Conservation (phyloP, 2,113 vertebrate genomes). For the Perccottus glenii region DNA sequence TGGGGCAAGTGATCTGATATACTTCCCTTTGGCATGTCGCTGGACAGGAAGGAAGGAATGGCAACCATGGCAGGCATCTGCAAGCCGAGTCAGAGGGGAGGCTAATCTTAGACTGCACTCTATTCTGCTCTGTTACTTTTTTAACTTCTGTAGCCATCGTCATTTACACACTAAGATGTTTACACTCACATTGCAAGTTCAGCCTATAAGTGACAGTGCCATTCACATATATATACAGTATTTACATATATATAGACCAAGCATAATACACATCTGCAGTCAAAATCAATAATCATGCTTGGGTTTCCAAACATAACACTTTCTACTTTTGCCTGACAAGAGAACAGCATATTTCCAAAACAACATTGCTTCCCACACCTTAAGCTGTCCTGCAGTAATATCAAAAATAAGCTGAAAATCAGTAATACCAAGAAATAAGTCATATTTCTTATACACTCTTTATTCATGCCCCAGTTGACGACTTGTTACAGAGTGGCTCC, state of each 20-base stretch:
- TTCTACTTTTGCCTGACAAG: conserved; percentile 21
- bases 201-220: conserved; percentile 6
- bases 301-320: conserved; percentile 25
- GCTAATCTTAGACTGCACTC: conserved; percentile 76
- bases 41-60: conserved; percentile 59
- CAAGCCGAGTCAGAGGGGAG: conserved; percentile 51
- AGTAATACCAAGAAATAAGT: neutral
- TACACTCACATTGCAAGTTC: conserved; percentile 49
- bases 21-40: conserved; percentile 46
- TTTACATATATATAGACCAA: conserved; percentile 16
- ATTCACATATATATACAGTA: conserved; percentile 26
- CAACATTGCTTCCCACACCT: conserved; percentile 1
- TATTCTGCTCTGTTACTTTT: conserved; percentile 43
- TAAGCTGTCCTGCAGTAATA: conserved; percentile 4
- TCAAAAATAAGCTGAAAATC: neutral
- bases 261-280: conserved; percentile 13
- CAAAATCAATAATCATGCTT: conserved; percentile 47
- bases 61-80: conserved; percentile 63
- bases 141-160: conserved; percentile 42
- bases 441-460: conserved; percentile 8
- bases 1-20: conserved; percentile 23
- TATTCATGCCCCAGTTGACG: conserved; percentile 12
- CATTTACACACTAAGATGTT: conserved; percentile 48
- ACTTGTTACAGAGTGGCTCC: conserved; percentile 14
- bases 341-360: conserved; percentile 10